phyloP scores from a whole-genome alignment of 2,888 invertebrate genomes.

The Melanchra persicariae region DNA sequence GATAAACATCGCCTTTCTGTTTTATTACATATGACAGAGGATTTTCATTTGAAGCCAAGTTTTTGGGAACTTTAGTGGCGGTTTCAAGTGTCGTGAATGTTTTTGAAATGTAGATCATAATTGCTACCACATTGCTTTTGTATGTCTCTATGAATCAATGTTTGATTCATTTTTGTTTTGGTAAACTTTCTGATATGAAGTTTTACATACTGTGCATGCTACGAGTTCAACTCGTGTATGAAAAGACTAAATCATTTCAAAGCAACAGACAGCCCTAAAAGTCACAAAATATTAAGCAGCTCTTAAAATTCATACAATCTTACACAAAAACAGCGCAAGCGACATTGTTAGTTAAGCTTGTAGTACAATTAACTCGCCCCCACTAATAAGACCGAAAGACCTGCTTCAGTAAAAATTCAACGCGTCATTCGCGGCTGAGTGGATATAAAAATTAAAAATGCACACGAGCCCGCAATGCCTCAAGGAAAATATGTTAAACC shows the following conservation, averaged over 20 bases:
- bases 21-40: conserved; percentile 85
- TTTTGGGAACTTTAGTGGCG: conserved; percentile 34
- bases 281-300: conserved; percentile 44
- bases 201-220: not conserved
- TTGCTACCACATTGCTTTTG: conserved; percentile 17
- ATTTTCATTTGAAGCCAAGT: conserved; percentile 66
- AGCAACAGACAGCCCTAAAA: conserved; percentile 16
- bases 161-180: conserved; percentile 11
- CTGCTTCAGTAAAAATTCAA: conserved; percentile 88
- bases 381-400: conserved; percentile 85
- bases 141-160: conserved; percentile 22
- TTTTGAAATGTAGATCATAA: conserved; percentile 31
- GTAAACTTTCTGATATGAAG: not conserved
- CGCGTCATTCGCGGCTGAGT: conserved; percentile 82
- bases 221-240: conserved; percentile 1
- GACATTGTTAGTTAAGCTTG: conserved; percentile 70
- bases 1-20: conserved; percentile 88
- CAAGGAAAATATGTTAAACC: conserved; percentile 85
- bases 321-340: conserved; percentile 46
- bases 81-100: conserved; percentile 22
- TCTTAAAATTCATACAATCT: conserved; percentile 54
- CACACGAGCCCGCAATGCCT: conserved; percentile 84
- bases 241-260: conserved; percentile 4
- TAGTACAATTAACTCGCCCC: conserved; percentile 79
- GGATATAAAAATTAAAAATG: conserved; percentile 89